Evolutionary conservation across 2,113 vertebrate genomes (phyloP).

Genomic region (Forbesichthys papilliferus): DNA sequence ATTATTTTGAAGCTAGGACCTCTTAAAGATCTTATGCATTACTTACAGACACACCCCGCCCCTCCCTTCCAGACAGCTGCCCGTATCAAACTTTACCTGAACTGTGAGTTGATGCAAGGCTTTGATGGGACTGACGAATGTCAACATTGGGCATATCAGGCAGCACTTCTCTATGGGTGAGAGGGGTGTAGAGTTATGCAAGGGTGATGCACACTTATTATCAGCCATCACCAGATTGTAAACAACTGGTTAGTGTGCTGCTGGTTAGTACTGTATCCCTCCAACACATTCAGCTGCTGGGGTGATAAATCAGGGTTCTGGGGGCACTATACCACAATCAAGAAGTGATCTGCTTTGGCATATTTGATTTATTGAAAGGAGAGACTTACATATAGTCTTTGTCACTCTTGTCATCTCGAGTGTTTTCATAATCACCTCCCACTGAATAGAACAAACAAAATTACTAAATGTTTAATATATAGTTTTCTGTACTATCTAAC

Average conservation of each 20-base stretch:
- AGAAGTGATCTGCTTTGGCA: not conserved
- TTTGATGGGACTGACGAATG: conserved; percentile 13
- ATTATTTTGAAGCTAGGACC: not conserved
- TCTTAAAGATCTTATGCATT: no score
- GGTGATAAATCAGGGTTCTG: no score
- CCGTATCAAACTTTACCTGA: conserved; percentile 55
- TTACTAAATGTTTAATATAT: not conserved
- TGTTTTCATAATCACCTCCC: not conserved
- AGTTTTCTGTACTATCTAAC: no score
- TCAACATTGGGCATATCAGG: conserved; percentile 37
- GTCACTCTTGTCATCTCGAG: not conserved
- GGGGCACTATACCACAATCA: not conserved
- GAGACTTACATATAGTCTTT: conserved; percentile 1
- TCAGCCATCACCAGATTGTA: no score
- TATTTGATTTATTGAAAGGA: not conserved
- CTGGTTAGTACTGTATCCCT: no score
- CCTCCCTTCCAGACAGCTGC: not conserved
- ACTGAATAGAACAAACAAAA: not conserved
- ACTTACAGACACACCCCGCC: no score
- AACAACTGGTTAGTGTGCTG: no score
- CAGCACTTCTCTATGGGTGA: conserved; percentile 58
- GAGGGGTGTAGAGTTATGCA: not conserved
- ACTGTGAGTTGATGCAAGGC: conserved; percentile 56
- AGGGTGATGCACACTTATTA: not conserved
- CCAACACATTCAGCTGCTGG: not conserved